phyloP scores from a whole-genome alignment of 2,888 invertebrate species.

The Andrena marginata region DNA sequence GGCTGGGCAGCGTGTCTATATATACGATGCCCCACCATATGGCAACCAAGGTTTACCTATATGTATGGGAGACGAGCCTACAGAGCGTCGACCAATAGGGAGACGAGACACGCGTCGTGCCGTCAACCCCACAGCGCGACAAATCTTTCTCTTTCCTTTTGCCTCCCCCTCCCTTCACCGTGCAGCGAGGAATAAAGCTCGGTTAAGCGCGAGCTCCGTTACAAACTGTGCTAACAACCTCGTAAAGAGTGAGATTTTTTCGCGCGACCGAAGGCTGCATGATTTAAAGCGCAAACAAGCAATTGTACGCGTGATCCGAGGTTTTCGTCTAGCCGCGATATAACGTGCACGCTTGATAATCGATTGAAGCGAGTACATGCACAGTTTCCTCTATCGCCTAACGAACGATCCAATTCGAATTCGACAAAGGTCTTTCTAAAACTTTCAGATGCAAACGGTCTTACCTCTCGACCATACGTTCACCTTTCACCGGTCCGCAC shows the following conservation, averaged over 20 bases:
- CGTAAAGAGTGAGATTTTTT: conserved; percentile 10
- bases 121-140: conserved; percentile 33
- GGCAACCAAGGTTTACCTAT: conserved; percentile 79
- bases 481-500: neutral
- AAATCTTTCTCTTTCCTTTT: conserved; percentile 29
- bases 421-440: neutral
- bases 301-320: neutral
- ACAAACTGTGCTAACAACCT: conserved; percentile 35
- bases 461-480: neutral
- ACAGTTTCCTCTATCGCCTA: neutral
- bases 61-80: conserved; percentile 81
- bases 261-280: neutral
- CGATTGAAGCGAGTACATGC: neutral
- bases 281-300: conserved; percentile 11
- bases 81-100: conserved; percentile 49
- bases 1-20: neutral
- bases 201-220: conserved; percentile 13
- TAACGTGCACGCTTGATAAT: neutral
- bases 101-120: conserved; percentile 38
- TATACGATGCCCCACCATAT: conserved; percentile 21
- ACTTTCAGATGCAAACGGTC: neutral
- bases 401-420: conserved; percentile 2
- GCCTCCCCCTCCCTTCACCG: neutral
- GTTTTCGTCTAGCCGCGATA: neutral
- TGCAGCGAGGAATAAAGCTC: conserved; percentile 37